Base-by-base conservation (phyloP, 1,140 invertebrate species). In the Coenobita brevimanus region DNA sequence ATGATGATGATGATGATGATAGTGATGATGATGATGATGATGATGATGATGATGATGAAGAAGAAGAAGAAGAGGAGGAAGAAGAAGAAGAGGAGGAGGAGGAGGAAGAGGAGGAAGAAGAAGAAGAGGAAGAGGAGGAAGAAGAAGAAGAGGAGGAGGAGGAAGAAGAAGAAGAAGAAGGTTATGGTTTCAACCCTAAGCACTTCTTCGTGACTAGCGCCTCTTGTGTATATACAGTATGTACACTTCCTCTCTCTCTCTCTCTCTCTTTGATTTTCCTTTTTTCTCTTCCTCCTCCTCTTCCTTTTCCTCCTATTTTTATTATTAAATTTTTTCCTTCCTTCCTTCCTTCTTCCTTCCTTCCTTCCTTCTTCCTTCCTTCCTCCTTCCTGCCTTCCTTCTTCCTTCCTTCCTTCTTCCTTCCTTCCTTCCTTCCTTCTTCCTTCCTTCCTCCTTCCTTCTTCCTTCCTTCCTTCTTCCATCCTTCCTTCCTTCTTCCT, bases 1-100 rank as follows among this genome's bases (percentile, higher is more conserved):
- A n/a, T n/a, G n/a, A n/a, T n/a, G n/a, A n/a, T n/a, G n/a, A n/a
- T n/a, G n/a, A n/a, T n/a, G n/a, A n/a, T n/a, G n/a, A n/a, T n/a
- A n/a, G n/a, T n/a, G n/a, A n/a, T 57, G 13, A 57, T 10, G 54
- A 57, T 57, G 54, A 57, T 57, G n/a, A 57, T 13, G n/a, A 57
- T 57, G 10, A 57, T 13, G 54, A 57, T 57, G n/a, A 57, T 57
- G n/a, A 57, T 10, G n/a, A 13, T 13, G 54, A 57, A 13, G n/a
- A n/a, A 57, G 54, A 57, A n/a, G n/a, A n/a, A 57, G 54, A 57
- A n/a, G n/a, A n/a, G n/a, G 54, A 57, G 54, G n/a, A n/a, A 57
- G 54, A 57, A n/a, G n/a, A n/a, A 57, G 54, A 57, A n/a, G n/a
- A n/a, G n/a, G 54, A 57, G 54, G n/a, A n/a, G n/a, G 54, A 57